Evolutionary conservation across 1,140 invertebrate genomes (phyloP), one percentile per base, ranked within the genome.

Genomic region (Catajapyx aquilonaris): DNA sequence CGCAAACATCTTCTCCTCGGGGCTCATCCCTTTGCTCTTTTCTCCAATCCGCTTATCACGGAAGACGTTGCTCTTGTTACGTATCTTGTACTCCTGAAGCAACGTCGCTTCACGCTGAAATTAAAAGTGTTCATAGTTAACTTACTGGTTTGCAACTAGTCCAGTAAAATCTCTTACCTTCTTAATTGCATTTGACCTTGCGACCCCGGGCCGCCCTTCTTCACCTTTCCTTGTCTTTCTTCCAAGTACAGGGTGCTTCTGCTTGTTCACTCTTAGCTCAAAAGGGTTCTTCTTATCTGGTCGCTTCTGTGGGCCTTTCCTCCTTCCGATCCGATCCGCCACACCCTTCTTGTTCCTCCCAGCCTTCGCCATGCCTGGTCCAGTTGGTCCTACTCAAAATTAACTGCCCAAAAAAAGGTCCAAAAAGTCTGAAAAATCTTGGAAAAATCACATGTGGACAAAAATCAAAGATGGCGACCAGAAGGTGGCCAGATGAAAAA

Each of bases 1-100:
- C 1, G 79, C 79, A 41, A 81, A 69, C 44, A 78, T 70, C 48
- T 75, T 77, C n/a, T 91, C 85, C 46, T 94, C 87, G 9, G 65
- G 53, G 0, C 69, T 66, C 51, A 86, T 63, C 2, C 55, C 54
- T 17, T 51, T 52, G 53, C 79, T 75, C 43, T 71, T 71, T 55
- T 91, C 84, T 11, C 84, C 84, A 48, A 94, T 84, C 49, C 90
- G 67, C 44, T 71, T 71, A 50, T 94, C 88, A 25, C 78, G 55
- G 44, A 93, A 85, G 23, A 74, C 63, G 53, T 90, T 94, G 0
- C 70, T 66, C 53, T 93, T 90, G 41, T 80, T 66, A 52, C 77
- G 72, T 1, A 76, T 50, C 44, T 75, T 74, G 52, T 78, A 86
- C 53, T 94, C 87, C 40, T 76, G 68, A 0, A 91, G 68, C 2